Evolutionary conservation across 2,113 vertebrate species (phyloP).

Genomic region (Rhinolophus ferrumequinum): DNA sequence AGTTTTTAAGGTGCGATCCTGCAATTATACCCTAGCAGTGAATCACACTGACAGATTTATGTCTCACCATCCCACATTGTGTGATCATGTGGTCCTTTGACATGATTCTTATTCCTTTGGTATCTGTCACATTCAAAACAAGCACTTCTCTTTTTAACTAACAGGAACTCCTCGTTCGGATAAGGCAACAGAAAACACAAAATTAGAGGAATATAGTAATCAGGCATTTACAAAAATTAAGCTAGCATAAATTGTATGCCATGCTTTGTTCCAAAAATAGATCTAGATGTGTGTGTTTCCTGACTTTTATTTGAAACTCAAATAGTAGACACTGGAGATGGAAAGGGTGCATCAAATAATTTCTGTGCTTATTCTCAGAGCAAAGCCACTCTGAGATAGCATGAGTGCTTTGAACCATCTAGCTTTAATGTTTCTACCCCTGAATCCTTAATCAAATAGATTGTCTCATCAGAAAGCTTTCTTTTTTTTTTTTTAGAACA

Average conservation of each 20-base stretch:
- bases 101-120: background rate
- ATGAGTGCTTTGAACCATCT: conserved; percentile 49
- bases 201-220: background rate
- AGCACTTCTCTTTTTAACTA: background rate
- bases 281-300: background rate
- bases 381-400: conserved; percentile 30
- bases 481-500: conserved; percentile 44
- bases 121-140: background rate
- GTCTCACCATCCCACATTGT: background rate
- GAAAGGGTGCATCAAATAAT: background rate
- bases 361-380: background rate
- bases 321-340: background rate
- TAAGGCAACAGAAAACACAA: background rate
- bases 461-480: conserved; percentile 57
- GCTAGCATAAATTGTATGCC: background rate
- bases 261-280: background rate
- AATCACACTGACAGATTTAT: background rate
- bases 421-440: conserved; percentile 61
- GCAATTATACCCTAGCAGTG: accelerated
- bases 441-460: conserved; percentile 76
- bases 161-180: background rate
- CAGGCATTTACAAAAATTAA: background rate
- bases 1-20: accelerated
- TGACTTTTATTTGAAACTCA: background rate
- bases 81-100: background rate